phyloP scores from a whole-genome alignment of 2,113 vertebrate genomes.

The Equus przewalskii region DNA sequence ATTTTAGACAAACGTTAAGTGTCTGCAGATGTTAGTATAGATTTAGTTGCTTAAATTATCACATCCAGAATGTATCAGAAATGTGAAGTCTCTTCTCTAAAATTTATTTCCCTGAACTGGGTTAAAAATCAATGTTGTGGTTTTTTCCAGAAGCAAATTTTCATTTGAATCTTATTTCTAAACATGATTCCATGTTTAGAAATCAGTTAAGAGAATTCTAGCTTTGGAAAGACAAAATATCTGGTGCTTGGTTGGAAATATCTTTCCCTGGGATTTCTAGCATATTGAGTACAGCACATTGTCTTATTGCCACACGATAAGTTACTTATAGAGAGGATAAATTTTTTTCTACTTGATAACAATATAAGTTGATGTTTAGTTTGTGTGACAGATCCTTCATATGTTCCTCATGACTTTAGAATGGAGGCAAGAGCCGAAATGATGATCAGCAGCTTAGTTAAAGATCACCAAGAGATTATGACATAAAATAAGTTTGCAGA shows the following conservation, averaged over 20 bases:
- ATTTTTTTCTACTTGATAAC: neutral
- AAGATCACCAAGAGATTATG: neutral
- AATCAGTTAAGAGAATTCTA: neutral
- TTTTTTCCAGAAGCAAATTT: neutral
- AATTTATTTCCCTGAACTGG: neutral
- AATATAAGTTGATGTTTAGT: neutral
- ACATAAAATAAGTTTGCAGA: neutral
- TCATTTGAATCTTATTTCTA: conserved; percentile 29
- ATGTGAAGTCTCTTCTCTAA: neutral
- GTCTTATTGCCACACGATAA: neutral
- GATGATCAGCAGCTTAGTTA: neutral
- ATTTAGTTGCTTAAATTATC: neutral
- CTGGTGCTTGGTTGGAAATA: neutral
- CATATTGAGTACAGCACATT: neutral
- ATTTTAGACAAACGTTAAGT: conserved; percentile 14
- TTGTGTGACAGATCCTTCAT: neutral
- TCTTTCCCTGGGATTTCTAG: neutral
- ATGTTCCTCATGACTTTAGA: neutral
- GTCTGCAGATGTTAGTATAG: neutral
- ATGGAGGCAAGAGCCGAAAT: neutral
- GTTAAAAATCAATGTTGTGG: conserved; percentile 1
- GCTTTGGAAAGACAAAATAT: conserved; percentile 36
- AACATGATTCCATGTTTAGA: neutral
- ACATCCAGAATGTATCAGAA: conserved; percentile 2
- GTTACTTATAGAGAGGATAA: neutral